Conservation (phyloP, 2,888 invertebrate species). For the Lathronympha strigana region DNA sequence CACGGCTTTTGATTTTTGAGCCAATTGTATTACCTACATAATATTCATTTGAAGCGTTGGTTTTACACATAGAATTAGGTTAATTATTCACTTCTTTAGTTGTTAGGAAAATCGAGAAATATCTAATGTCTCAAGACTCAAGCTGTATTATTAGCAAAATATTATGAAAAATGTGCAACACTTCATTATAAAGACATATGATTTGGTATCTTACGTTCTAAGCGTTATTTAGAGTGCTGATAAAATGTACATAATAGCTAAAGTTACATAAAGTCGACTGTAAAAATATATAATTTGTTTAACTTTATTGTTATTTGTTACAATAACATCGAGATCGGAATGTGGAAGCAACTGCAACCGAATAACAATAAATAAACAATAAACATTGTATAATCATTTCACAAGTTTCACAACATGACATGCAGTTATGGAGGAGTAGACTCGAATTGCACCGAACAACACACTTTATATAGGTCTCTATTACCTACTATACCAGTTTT, state of each 20-base stretch:
- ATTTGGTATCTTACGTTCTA: neutral
- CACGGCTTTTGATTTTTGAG: neutral
- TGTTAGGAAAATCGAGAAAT: slow-evolving; percentile 1
- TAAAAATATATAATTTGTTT: slow-evolving; percentile 34
- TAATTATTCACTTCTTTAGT: neutral
- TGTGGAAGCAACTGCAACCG: slow-evolving; percentile 70
- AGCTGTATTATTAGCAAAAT: neutral
- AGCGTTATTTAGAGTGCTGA: neutral
- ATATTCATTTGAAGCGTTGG: neutral
- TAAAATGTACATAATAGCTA: neutral
- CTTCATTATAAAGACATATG: neutral
- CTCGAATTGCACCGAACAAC: slow-evolving; percentile 14
- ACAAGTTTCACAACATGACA: slow-evolving; percentile 47
- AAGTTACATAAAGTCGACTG: slow-evolving; percentile 1
- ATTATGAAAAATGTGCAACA: neutral
- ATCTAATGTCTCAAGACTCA: neutral
- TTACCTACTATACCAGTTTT: slow-evolving; percentile 10
- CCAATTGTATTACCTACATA: neutral
- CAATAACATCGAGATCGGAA: slow-evolving; percentile 56
- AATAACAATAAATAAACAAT: slow-evolving; percentile 61
- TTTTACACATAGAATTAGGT: slow-evolving; percentile 1
- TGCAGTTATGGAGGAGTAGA: slow-evolving; percentile 1
- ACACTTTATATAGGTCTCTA: slow-evolving; percentile 12
- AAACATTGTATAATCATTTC: slow-evolving; percentile 66
- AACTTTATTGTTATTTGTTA: slow-evolving; percentile 29